Base-by-base conservation (phyloP, 2,113 vertebrate species). In the Strigops habroptila region DNA sequence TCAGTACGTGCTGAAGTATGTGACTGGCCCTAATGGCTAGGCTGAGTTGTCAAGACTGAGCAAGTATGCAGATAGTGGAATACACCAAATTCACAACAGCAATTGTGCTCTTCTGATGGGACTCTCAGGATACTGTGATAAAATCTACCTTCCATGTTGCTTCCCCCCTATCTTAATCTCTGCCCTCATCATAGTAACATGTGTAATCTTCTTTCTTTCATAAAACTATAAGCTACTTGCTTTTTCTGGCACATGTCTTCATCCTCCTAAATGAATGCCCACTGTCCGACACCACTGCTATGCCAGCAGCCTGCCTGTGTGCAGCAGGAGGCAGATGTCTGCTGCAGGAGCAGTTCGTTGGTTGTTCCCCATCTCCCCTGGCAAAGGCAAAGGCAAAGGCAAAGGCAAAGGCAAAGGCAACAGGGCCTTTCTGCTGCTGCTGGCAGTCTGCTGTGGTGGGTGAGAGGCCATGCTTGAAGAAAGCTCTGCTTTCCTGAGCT, bases 261-360 rank as follows among this genome's bases (percentile, higher is more conserved):
- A n/a, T 17, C 15, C 6, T 7, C 15, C 43, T 82, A 39, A 86
- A 73, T 12, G 10, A 7, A 2, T 48, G 62, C 49, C 48, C 16
- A 6, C 49, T 31, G 9, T 27, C 51, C 44, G 25, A 7, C n/a
- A 18, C 3, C 1, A 4, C 30, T 46, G 51, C 64, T 81, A 12
- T 0, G 3, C 46, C 59, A 25, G 46, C 68, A 46, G 51, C 15
- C 48, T 27, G n/a, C 43, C 8, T 9, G 73, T 1, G 2, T 22
- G 27, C 1, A 11, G 51, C 67, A n/a, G 75, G 28, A 74, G 75
- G 21, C 46, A 44, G 27, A 14, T 33, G 55, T 27, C 30, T 2
- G 3, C n/a, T 33, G 52, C 7, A 12, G 57, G 65, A 51, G 19
- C 33, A 59, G 33, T n/a, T 0, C 10, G 14, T 18, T 7, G 1